Evolutionary conservation across 2,797 vertebrate species (phyloP).

Genomic region (Ctenosaura bakeri): DNA sequence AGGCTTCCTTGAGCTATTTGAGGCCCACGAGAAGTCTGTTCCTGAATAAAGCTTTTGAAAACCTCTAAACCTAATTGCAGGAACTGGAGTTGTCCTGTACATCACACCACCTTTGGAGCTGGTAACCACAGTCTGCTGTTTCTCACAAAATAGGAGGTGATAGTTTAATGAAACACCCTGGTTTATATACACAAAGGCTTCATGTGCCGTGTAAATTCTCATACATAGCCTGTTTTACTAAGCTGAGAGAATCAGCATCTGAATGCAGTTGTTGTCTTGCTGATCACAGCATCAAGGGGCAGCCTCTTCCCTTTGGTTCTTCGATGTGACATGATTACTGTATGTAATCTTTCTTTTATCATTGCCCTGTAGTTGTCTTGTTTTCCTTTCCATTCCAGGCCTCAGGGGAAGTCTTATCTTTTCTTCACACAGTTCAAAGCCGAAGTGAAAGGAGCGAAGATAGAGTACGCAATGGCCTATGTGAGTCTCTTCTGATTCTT

Average conservation of each 20-base stretch:
- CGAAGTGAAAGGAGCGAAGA: constrained; percentile 91
- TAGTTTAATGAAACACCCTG: background rate
- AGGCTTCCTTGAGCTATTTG: too few relatives aligned
- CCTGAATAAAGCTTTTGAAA: too few relatives aligned
- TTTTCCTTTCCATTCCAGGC: constrained; percentile 77
- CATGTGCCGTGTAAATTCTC: background rate
- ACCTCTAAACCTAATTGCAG: too few relatives aligned
- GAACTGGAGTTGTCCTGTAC: too few relatives aligned
- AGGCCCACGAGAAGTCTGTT: too few relatives aligned
- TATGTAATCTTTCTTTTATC: background rate
- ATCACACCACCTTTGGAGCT: too few relatives aligned
- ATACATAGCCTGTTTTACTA: background rate
- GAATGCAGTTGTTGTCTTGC: background rate
- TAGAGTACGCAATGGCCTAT: constrained; percentile 91
- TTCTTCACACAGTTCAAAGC: constrained; percentile 97
- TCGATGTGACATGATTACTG: background rate
- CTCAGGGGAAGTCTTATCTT: constrained; percentile 96
- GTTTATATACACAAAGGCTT: too few relatives aligned
- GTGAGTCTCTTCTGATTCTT: constrained; percentile 85
- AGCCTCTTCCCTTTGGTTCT: too few relatives aligned
- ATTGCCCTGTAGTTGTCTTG: background rate
- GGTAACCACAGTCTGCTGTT: background rate
- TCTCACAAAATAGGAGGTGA: background rate
- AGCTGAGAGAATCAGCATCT: background rate
- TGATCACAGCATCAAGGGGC: background rate